These are phyloP conservation scores for Drosophila kokeensis DNA, from an alignment of 2,888 invertebrate species.

Conservation along the genomic window DNA sequence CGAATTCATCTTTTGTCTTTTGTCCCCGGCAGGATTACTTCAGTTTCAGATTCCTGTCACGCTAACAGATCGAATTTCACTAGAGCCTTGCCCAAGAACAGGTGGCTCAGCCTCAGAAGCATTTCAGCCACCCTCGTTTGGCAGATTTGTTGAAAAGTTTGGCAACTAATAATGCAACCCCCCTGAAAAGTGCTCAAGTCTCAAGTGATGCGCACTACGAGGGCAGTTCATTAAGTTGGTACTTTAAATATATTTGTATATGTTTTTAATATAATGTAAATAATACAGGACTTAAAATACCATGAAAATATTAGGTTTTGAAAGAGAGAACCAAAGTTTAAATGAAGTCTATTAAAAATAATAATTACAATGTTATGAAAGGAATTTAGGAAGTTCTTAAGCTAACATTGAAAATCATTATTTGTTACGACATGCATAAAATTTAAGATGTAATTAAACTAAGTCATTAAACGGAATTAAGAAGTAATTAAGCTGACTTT, in stretches of 20 bases:
- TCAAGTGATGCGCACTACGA: conserved; percentile 44
- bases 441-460: background rate
- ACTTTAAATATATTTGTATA: background rate
- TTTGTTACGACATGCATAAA: background rate
- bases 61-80: conserved; percentile 54
- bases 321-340: background rate
- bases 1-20: conserved; percentile 46
- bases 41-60: conserved; percentile 45
- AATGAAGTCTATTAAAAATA: background rate
- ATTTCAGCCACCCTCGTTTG: conserved; percentile 31
- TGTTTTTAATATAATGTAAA: background rate
- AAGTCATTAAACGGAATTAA: background rate
- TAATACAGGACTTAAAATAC: background rate
- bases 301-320: background rate
- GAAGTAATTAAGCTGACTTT: background rate
- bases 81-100: conserved; percentile 37
- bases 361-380: background rate
- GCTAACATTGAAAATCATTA: background rate
- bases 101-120: conserved; percentile 43
- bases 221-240: conserved; percentile 19
- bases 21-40: conserved; percentile 41
- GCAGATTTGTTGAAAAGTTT: conserved; percentile 52
- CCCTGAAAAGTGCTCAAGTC: conserved; percentile 39
- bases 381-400: background rate
- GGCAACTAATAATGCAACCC: conserved; percentile 63